phyloP scores from a whole-genome alignment of 2,888 invertebrate genomes.

The Nephrotoma appendiculata region DNA sequence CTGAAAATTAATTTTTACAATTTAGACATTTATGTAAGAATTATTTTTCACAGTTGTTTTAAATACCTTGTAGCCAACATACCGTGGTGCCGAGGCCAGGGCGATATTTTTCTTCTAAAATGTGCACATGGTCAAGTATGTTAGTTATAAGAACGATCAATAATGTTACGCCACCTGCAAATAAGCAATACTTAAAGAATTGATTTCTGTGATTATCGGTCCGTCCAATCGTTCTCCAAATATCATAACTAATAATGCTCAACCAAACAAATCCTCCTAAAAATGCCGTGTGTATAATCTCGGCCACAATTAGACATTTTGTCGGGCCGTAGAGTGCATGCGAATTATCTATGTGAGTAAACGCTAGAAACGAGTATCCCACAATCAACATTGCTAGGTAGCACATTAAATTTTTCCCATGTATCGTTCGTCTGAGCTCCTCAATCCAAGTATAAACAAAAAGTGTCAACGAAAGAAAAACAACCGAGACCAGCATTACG shows the following conservation, averaged over 20 bases:
- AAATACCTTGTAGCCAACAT: constrained; percentile 1
- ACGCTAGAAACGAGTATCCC: neutral
- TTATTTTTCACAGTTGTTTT: neutral
- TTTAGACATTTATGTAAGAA: neutral
- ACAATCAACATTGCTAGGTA: neutral
- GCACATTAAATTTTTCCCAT: neutral
- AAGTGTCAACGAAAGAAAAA: constrained; percentile 56
- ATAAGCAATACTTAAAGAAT: neutral
- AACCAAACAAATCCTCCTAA: constrained; percentile 78
- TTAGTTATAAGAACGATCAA: neutral
- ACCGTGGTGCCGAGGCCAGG: neutral
- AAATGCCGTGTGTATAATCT: constrained; percentile 35
- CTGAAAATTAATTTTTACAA: neutral
- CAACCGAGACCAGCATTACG: constrained; percentile 59
- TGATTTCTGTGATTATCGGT: neutral
- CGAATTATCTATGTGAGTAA: neutral
- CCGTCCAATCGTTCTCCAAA: constrained; percentile 43
- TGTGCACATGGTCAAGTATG: neutral
- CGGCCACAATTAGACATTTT: constrained; percentile 13
- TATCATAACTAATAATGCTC: constrained; percentile 75
- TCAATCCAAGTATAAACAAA: constrained; percentile 56
- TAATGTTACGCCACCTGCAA: neutral
- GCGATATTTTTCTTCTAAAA: neutral
- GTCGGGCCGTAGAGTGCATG: neutral
- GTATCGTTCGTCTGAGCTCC: constrained; percentile 36